Base-by-base conservation (phyloP, 2,888 invertebrate species). In the Brenthis hecate region DNA sequence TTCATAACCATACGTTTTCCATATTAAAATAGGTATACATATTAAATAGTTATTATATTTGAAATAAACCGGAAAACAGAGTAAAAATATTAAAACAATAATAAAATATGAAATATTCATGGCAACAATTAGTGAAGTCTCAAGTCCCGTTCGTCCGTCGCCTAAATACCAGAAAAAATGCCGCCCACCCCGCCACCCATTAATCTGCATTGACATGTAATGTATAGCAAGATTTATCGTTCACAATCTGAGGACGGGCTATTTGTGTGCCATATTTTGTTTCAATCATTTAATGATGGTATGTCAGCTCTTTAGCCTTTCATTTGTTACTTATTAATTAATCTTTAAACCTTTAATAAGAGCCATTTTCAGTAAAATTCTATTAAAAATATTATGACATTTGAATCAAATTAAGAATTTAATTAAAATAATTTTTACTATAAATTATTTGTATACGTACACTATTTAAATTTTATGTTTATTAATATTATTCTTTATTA, bases 131-230 rank as follows among this genome's bases (percentile, higher is more conserved):
- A 55, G 60, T 54, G 16, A 6, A 16, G 14, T 61, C 56, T 51
- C 66, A 69, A 14, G 69, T 36, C 43, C 50, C 60, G 66, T 64
- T 64, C 64, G 69, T 55, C 56, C 66, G 66, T 72, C 69, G 74
- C 78, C 83, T 89, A 90, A 89, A 89, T 86, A 86, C 84, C 76
- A 89, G 85, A 89, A 89, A 89, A 91, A 91, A 86, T 80, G 80
- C 80, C 80, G 86, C 80, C 89, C 89, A 88, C 89, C 89, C 86
- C 78, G 82, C 85, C 77, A 80, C 73, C 70, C 90, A 89, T 92
- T 84, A 89, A 91, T 92, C 82, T 80, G 75, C 77, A 84, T 86
- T 89, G 91, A 88, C 90, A 81, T 85, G 82, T 84, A 78, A 76
- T 84, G 78, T 78, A 76, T 72, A 65, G 69, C 69, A 74, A 65